These are phyloP conservation scores for Alloplasta piceator DNA, from an alignment of 2,888 invertebrate species.

Conservation along the genomic window DNA sequence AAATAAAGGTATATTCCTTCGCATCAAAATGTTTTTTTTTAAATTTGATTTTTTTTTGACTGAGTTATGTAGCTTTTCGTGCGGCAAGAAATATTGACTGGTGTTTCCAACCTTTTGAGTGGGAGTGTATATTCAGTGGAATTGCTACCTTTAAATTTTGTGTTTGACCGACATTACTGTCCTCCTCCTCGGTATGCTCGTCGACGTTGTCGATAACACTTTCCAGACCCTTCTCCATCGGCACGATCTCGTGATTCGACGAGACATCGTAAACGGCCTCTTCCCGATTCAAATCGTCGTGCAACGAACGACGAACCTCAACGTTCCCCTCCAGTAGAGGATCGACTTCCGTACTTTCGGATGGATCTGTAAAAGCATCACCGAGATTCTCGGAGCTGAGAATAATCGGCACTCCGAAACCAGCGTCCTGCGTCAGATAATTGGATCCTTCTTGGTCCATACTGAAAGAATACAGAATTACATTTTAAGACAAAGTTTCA, in stretches of 20 bases:
- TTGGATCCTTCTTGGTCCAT: conserved; percentile 81
- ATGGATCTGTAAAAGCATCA: conserved; percentile 75
- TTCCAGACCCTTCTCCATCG: conserved; percentile 63
- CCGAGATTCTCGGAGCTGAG: conserved; percentile 77
- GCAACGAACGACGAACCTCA: conserved; percentile 66
- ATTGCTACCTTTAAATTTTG: conserved; percentile 77
- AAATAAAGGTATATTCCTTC: no score
- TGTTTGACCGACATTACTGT: conserved; percentile 70
- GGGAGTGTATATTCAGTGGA: no score
- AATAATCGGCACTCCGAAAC: conserved; percentile 80
- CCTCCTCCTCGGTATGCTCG: conserved; percentile 64
- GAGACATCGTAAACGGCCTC: conserved; percentile 62
- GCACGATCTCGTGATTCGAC: conserved; percentile 61
- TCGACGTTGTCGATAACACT: conserved; percentile 65
- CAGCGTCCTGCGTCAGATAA: conserved; percentile 79
- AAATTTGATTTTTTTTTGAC: no score
- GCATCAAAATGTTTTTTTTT: no score
- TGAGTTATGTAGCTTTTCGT: no score
- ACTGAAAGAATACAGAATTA: conserved; percentile 66
- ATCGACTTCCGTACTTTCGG: conserved; percentile 71
- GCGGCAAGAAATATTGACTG: no score
- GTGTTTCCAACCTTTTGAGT: no score
- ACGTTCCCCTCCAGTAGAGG: conserved; percentile 65
- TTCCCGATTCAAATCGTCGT: conserved; percentile 70
- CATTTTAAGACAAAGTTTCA: no score